Base-by-base conservation (phyloP, 2,113 vertebrate species). In the Cololabis saira region DNA sequence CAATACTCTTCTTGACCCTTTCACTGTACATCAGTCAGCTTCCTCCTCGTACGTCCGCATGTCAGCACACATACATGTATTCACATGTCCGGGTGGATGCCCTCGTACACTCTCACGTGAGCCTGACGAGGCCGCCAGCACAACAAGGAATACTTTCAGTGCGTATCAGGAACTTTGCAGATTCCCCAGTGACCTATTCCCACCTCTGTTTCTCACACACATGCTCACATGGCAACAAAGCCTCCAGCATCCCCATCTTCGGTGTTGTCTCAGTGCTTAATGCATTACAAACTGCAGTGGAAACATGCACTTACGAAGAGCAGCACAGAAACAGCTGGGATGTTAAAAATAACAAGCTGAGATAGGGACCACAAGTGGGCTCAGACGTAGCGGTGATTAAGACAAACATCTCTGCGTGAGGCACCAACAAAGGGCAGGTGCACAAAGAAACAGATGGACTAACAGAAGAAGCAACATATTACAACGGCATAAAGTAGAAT, bases 331-430 rank as follows among this genome's bases (percentile, higher is more conserved):
- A 54, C 18, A 37, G 19, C 30, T 33, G 53, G 5, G 21, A 67
- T 80, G 52, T 56, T 76, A 66, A 59, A 73, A 67, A 42, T 19
- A 83, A 80, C 44, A 59, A 22, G 24, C 16, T 45, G 42, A 47
- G 58, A 76, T 83, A 48, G 48, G n/a, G 33, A 15, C n/a, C n/a
- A n/a, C 47, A 42, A 42, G 61, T 27, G 54, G 48, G 50, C 53
- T 67, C 59, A 52, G 51, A 51, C 57, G 67, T 66, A 8, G 40
- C 12, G 67, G 58, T 71, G 61, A 75, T 82, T 67, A 57, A 70
- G 74, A 45, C 50, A 51, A 13, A 1, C 30, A 3, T 15, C 0
- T 22, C 7, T 5, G 12, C 42, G 52, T 53, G 33, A 37, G 33
- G 33, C 2, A 3, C 33, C 33, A 37, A 37, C 33, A 37, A 11